Conservation (phyloP, 2,888 invertebrate genomes). For the Coelinius sp. region DNA sequence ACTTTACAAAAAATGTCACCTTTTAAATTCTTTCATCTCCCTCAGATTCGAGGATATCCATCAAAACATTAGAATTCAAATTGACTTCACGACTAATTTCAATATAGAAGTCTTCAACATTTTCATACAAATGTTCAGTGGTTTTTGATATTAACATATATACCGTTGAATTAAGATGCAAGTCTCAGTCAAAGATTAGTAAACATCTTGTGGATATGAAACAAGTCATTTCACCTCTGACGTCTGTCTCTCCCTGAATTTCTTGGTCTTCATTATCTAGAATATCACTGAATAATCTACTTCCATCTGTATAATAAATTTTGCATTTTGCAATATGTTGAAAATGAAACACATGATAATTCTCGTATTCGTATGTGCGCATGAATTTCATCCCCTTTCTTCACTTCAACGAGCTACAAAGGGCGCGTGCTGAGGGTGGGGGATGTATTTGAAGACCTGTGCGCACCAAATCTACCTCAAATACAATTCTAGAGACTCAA, state of each 20-base stretch:
- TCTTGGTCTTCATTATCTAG: too few relatives aligned
- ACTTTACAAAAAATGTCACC: too few relatives aligned
- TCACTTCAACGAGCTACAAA: not conserved
- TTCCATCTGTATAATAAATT: not conserved
- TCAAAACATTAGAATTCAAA: not conserved
- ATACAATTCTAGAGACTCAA: conserved; percentile 50
- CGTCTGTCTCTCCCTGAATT: not conserved
- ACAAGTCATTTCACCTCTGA: not conserved
- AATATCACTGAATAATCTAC: not conserved
- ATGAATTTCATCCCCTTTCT: conserved; percentile 51
- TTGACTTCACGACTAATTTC: not conserved
- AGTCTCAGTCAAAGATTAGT: not conserved
- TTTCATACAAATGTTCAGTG: not conserved
- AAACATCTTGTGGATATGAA: conserved; percentile 5
- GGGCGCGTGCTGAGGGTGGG: conserved; percentile 53
- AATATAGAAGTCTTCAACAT: not conserved
- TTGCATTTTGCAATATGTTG: not conserved
- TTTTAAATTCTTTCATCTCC: too few relatives aligned
- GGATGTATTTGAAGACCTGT: conserved; percentile 60
- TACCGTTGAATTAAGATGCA: not conserved
- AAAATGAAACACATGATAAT: not conserved
- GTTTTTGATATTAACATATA: not conserved
- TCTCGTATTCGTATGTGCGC: conserved; percentile 45
- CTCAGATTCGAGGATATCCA: not conserved
- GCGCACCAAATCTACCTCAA: conserved; percentile 57